phyloP scores from a whole-genome alignment of 2,113 vertebrate genomes.

The Cyanoderma ruficeps region DNA sequence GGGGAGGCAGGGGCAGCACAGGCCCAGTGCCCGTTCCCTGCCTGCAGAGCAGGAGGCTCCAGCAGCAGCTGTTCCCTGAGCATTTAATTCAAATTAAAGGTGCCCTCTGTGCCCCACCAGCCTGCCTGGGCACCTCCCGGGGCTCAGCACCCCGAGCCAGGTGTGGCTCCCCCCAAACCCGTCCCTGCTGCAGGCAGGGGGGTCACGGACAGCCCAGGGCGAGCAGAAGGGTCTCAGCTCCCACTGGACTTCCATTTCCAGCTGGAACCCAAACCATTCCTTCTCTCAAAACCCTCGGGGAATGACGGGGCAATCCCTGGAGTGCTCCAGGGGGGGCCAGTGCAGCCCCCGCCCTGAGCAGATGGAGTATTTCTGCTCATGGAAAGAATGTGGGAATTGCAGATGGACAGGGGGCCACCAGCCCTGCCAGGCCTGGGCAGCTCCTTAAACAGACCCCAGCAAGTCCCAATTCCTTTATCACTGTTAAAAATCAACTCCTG shows the following conservation, averaged over 20 bases:
- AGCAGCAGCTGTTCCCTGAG: background rate
- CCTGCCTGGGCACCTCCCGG: background rate
- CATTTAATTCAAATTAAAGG: too few relatives aligned
- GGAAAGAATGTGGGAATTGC: background rate
- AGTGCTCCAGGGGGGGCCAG: rapidly evolving
- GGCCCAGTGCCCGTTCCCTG: background rate
- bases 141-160: background rate
- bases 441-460: background rate
- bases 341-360: rapidly evolving
- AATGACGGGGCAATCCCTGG: background rate
- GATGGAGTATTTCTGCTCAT: rapidly evolving
- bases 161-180: background rate
- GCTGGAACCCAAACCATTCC: background rate
- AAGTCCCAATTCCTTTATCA: background rate
- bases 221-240: background rate
- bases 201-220: rapidly evolving
- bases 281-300: rapidly evolving
- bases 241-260: background rate
- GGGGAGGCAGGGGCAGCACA: background rate
- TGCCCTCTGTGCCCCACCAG: background rate
- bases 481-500: background rate
- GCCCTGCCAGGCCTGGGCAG: background rate
- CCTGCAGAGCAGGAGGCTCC: rapidly evolving
- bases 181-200: background rate
- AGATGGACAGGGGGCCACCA: rapidly evolving